These are phyloP conservation scores for Cyclargus thomasi DNA, from an alignment of 1,140 invertebrate genomes.

Conservation along the genomic window DNA sequence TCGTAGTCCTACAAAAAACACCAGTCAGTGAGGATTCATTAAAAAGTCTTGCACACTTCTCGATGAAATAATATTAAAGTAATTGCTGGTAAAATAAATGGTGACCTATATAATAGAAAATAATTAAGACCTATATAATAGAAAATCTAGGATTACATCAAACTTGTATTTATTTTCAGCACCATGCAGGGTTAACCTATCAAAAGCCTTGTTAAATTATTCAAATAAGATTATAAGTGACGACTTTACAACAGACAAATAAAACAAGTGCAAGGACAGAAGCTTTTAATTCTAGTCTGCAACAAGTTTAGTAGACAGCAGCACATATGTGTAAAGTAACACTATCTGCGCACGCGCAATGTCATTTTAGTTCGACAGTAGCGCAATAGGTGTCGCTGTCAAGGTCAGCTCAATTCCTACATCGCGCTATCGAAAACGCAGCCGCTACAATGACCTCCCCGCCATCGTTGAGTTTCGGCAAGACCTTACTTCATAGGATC, in stretches of 20 bases:
- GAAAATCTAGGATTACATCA: too few relatives aligned
- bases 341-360: not conserved
- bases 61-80: too few relatives aligned
- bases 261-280: not conserved
- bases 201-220: too few relatives aligned
- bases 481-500: slow-evolving; percentile 51
- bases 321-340: not conserved
- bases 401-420: not conserved
- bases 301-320: not conserved
- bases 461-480: not conserved
- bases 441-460: slow-evolving; percentile 7
- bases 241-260: not conserved
- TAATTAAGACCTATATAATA: too few relatives aligned
- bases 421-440: slow-evolving; percentile 29
- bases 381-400: slow-evolving; percentile 24
- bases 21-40: too few relatives aligned
- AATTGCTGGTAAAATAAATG: too few relatives aligned
- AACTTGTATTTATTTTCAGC: too few relatives aligned
- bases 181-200: too few relatives aligned
- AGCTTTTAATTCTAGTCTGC: not conserved
- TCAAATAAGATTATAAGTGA: not conserved
- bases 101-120: too few relatives aligned
- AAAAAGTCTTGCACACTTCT: too few relatives aligned
- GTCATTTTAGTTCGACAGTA: not conserved
- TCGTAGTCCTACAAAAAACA: too few relatives aligned